Conservation (phyloP, 2,797 vertebrate species). For the Danio tinwini region DNA sequence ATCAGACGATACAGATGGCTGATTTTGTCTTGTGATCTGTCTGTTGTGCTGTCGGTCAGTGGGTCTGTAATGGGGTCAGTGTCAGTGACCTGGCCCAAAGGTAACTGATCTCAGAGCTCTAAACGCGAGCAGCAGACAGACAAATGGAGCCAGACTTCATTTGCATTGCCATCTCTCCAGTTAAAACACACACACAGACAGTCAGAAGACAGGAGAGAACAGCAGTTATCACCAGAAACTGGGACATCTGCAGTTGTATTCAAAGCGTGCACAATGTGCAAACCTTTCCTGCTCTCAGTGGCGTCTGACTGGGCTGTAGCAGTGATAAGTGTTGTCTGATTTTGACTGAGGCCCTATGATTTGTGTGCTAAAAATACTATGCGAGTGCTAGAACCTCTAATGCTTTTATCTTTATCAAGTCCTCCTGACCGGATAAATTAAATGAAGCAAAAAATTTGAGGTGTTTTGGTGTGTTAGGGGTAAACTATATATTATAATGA, state of each 20-base stretch:
- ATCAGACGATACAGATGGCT: background rate
- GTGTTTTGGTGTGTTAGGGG: conserved; percentile 2
- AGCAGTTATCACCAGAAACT: conserved; percentile 43
- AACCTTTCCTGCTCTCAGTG: conserved; percentile 32
- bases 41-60: conserved; percentile 3
- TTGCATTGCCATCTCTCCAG: conserved; percentile 43
- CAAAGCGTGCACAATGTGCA: conserved; percentile 34
- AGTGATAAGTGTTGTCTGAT: conserved; percentile 55
- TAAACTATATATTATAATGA: background rate
- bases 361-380: conserved; percentile 52
- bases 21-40: conserved; percentile 3
- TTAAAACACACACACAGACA: conserved; percentile 30
- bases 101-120: conserved; percentile 48
- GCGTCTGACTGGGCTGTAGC: conserved; percentile 35
- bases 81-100: conserved; percentile 34
- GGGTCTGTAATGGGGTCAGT: conserved; percentile 27
- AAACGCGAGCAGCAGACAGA: conserved; percentile 18
- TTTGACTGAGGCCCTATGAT: conserved; percentile 30
- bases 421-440: conserved; percentile 11
- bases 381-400: conserved; percentile 46
- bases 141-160: conserved; percentile 47
- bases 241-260: conserved; percentile 48
- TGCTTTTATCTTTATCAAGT: conserved; percentile 39
- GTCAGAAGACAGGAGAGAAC: conserved; percentile 35
- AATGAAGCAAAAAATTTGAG: background rate